A percentile compares a stretch with the other conserved stretches of the same genome.
Evolutionary conservation across 2,797 vertebrate species (phyloP).

Genomic region (Mallotus villosus): DNA sequence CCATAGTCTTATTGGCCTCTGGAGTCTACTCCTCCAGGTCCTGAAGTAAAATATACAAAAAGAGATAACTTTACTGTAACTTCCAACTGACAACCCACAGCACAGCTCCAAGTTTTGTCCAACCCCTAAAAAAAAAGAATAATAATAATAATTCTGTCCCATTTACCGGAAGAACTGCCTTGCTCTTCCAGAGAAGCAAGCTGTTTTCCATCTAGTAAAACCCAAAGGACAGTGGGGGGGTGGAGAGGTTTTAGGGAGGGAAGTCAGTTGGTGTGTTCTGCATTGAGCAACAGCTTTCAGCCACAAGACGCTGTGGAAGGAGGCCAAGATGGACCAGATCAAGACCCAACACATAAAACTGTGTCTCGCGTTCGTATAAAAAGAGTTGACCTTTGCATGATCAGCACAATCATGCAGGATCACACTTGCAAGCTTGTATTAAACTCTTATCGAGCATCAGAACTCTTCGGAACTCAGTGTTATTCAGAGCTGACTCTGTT

Average conservation of each 20-base stretch:
- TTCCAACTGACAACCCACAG: background rate
- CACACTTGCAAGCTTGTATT: too few relatives aligned
- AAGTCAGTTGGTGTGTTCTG: too few relatives aligned
- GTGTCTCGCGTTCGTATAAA: too few relatives aligned
- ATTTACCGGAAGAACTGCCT: background rate
- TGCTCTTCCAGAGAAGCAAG: too few relatives aligned
- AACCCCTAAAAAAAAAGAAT: background rate
- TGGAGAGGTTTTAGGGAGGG: background rate
- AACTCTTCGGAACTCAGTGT: background rate
- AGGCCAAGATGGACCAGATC: background rate
- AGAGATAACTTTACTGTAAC: background rate
- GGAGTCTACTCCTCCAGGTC: too few relatives aligned
- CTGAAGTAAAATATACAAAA: too few relatives aligned
- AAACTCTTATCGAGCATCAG: too few relatives aligned
- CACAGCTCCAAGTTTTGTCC: background rate
- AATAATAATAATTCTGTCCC: too few relatives aligned
- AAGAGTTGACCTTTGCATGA: too few relatives aligned
- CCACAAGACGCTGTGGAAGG: too few relatives aligned
- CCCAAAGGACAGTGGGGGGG: background rate
- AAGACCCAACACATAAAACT: background rate
- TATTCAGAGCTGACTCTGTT: background rate
- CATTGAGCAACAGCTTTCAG: too few relatives aligned
- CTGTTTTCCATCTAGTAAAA: slow-evolving; percentile 8
- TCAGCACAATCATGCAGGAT: too few relatives aligned
- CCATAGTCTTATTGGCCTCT: background rate